Conservation (phyloP, 2,888 invertebrate genomes). For the Rotaria socialis region DNA sequence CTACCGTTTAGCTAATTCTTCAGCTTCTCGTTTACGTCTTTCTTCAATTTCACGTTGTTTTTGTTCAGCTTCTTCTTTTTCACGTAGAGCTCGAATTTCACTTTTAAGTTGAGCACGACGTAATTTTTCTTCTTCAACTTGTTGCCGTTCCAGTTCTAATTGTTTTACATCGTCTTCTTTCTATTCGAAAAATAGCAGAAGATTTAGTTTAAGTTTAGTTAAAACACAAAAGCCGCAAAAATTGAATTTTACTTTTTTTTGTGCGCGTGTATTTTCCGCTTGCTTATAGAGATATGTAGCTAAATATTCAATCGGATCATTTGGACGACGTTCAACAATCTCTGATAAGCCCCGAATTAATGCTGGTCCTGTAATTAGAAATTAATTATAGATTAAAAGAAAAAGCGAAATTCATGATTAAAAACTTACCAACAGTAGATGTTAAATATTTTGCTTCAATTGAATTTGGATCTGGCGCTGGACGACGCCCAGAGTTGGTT, state of each 20-base stretch:
- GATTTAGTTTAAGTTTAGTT: not conserved
- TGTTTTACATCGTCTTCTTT: not conserved
- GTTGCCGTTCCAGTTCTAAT: slow-evolving; percentile 13
- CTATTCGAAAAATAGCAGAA: not conserved
- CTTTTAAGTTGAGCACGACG: slow-evolving; percentile 37
- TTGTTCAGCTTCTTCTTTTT: slow-evolving; percentile 36
- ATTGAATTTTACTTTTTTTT: not conserved
- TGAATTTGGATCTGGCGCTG: not conserved
- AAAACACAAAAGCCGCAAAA: no score
- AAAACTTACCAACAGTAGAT: not conserved
- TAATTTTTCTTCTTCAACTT: slow-evolving; percentile 37
- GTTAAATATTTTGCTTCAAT: not conserved
- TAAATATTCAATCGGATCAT: slow-evolving; percentile 45
- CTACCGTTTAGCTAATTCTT: slow-evolving; percentile 42
- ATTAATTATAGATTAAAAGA: not conserved
- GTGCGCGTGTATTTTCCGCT: slow-evolving; percentile 31
- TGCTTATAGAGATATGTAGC: slow-evolving; percentile 40
- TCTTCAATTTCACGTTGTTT: slow-evolving; percentile 43
- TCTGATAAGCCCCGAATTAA: slow-evolving; percentile 42
- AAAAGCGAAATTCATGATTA: not conserved
- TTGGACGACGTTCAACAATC: slow-evolving; percentile 43
- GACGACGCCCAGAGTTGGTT: not conserved
- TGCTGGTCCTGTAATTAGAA: slow-evolving; percentile 11
- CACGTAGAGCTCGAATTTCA: slow-evolving; percentile 40
- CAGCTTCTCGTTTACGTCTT: slow-evolving; percentile 41